Conservation (phyloP, 1,140 invertebrate species). For the Laodelphax striatellus region DNA sequence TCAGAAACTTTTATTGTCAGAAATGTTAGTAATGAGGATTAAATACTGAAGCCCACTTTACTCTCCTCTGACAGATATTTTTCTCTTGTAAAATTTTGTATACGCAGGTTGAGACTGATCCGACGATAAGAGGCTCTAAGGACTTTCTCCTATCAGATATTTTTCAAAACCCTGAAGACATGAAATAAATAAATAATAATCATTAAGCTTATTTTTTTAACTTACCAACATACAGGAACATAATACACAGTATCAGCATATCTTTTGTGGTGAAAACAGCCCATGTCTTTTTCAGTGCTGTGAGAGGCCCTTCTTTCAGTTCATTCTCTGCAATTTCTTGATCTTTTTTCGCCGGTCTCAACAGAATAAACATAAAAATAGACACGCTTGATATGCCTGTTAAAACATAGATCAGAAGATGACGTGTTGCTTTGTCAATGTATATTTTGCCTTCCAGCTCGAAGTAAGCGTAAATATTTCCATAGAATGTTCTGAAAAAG, state of each 20-base stretch:
- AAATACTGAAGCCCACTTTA: too few species aligned
- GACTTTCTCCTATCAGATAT: too few species aligned
- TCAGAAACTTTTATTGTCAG: too few species aligned
- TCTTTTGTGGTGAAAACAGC: conserved; percentile 63
- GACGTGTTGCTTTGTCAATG: conserved; percentile 49
- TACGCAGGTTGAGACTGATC: too few species aligned
- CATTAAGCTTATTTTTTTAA: too few species aligned
- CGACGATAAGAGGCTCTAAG: too few species aligned
- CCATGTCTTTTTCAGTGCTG: conserved; percentile 61
- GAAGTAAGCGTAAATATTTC: conserved; percentile 19
- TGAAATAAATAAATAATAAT: too few species aligned
- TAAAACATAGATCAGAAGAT: conserved; percentile 61
- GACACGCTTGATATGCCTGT: conserved; percentile 58
- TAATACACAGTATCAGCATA: conserved; percentile 73
- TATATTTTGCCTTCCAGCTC: conserved; percentile 18
- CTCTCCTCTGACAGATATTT: too few species aligned
- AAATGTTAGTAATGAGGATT: too few species aligned
- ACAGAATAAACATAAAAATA: conserved; percentile 48
- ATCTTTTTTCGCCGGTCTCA: conserved; percentile 36
- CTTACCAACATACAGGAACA: conserved; percentile 80
- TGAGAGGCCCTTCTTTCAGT: conserved; percentile 41
- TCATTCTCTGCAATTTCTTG: background rate
- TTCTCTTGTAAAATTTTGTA: too few species aligned
- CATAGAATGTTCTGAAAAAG: conserved; percentile 17
- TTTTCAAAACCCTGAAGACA: too few species aligned